Conservation (phyloP, 2,888 invertebrate species). For the Augochlorella aurata region DNA sequence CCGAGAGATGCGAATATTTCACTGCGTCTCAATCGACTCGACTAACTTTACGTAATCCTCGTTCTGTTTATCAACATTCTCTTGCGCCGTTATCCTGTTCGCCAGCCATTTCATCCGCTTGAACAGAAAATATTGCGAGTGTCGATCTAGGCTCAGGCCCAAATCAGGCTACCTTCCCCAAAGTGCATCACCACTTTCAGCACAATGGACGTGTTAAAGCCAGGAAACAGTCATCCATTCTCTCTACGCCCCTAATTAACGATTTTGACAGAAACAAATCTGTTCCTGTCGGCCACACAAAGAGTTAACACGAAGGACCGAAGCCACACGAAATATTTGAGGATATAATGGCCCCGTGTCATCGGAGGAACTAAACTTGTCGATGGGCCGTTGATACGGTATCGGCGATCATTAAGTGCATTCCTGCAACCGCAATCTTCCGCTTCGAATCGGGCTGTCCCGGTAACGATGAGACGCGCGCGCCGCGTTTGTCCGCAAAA, state of each 20-base stretch:
- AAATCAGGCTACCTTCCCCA: not conserved
- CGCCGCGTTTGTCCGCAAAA: conserved; percentile 20
- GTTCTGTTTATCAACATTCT: not conserved
- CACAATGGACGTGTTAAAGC: not conserved
- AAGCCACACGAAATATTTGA: not conserved
- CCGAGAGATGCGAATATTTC: not conserved
- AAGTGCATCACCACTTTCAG: too few relatives aligned
- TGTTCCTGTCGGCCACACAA: not conserved
- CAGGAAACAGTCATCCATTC: not conserved
- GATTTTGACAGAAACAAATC: conserved; percentile 1
- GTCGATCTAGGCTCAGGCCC: not conserved
- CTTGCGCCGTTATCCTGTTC: not conserved
- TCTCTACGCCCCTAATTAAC: not conserved
- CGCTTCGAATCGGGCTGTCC: conserved; percentile 1
- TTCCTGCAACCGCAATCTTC: conserved; percentile 4
- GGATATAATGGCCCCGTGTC: not conserved
- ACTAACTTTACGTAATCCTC: not conserved
- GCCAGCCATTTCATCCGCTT: not conserved
- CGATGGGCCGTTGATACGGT: not conserved
- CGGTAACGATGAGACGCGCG: not conserved
- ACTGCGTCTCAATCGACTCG: not conserved
- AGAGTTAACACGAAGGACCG: not conserved
- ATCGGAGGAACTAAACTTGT: not conserved
- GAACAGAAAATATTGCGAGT: not conserved
- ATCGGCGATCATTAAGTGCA: conserved; percentile 2